These are phyloP conservation scores for Pangasius sanitwongsei DNA, from an alignment of 2,797 vertebrate species.

Conservation along the genomic window DNA sequence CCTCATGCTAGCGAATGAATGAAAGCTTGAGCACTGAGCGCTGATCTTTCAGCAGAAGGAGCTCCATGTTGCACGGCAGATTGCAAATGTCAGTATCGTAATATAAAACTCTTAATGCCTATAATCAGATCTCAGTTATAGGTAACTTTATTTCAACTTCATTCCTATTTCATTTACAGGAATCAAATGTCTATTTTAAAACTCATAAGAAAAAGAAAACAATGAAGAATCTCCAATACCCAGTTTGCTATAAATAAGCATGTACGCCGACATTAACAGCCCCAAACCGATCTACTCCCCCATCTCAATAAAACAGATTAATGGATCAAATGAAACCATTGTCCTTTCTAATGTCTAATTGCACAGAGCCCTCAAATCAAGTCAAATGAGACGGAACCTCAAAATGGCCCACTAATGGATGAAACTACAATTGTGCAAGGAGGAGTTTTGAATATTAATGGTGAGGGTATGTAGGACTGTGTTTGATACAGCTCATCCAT, in stretches of 20 bases:
- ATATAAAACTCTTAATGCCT: conserved; percentile 9
- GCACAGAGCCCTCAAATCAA: conserved; percentile 26
- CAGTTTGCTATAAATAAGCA: neutral
- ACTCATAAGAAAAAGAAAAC: neutral
- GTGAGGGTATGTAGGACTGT: neutral
- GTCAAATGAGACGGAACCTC: conserved; percentile 45
- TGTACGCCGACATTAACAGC: neutral
- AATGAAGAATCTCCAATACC: neutral
- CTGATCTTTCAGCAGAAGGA: neutral
- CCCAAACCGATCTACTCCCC: neutral
- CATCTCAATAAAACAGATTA: conserved; percentile 11
- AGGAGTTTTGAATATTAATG: neutral
- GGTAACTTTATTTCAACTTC: neutral
- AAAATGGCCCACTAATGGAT: neutral
- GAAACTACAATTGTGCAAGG: neutral
- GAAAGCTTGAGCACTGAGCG: neutral
- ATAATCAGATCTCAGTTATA: conserved; percentile 6
- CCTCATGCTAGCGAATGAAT: neutral
- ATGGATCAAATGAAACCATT: conserved; percentile 12
- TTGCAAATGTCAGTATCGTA: neutral
- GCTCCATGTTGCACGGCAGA: conserved; percentile 14
- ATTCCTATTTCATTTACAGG: neutral
- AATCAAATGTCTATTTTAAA: conserved; percentile 4
- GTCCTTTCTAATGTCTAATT: conserved; percentile 29
- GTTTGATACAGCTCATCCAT: neutral